Conservation (phyloP, 2,888 invertebrate genomes). For the Ischnura elegans region DNA sequence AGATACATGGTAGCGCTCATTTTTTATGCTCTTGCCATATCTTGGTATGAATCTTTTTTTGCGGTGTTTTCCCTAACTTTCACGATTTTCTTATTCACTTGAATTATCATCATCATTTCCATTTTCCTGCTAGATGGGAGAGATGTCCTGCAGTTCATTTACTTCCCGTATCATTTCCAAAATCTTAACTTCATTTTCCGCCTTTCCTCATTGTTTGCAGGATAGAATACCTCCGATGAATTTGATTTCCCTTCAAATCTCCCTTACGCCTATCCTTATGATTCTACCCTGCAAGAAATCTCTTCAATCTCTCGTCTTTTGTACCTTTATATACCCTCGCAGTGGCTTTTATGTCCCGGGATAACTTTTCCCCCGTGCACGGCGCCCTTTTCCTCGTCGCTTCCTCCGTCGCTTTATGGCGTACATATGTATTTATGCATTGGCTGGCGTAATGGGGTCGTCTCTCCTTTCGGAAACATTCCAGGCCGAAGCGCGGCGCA, state of each 20-base stretch:
- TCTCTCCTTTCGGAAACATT: neutral
- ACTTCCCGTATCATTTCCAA: neutral
- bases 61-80: no score
- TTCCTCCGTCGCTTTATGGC: neutral
- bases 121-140: no score
- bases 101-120: neutral
- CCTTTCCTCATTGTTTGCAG: no score
- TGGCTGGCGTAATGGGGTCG: constrained; percentile 9
- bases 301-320: neutral
- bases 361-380: neutral
- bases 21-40: neutral
- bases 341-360: constrained; percentile 15
- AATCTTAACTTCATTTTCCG: neutral
- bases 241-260: no score
- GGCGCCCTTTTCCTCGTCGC: neutral
- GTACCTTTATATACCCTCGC: neutral
- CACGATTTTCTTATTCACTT: neutral
- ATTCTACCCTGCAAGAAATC: neutral
- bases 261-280: neutral
- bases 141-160: no score
- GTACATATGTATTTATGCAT: constrained; percentile 54
- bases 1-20: no score
- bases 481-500: neutral
- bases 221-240: no score
- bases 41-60: neutral